Base-by-base conservation (phyloP, 2,113 vertebrate genomes). In the Monopterus albus region DNA sequence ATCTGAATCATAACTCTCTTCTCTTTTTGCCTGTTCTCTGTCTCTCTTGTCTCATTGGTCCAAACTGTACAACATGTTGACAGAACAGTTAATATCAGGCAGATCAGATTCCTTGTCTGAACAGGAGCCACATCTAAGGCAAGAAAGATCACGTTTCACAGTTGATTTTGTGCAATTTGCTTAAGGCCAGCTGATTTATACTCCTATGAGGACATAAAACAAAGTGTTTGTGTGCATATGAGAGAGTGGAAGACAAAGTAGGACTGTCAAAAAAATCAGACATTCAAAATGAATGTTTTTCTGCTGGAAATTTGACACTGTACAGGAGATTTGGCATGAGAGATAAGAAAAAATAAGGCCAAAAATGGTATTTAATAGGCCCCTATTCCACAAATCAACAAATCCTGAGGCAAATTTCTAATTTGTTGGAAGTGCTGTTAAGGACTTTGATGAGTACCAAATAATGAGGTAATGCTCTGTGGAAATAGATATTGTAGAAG, bases 61-160 rank as follows among this genome's bases (percentile, higher is more conserved):
- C 15, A 45, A 33, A 38, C 25, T 60, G 57, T 45, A 21, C 14
- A 21, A 55, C 5, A 21, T 35, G 39, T 72, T 20, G 29, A 71
- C 20, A 42, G 65, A 45, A 67, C 39, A 59, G 28, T 63, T 60
- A 65, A 81, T 62, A 45, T 53, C 45, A 49, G 74, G 53, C 21
- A 46, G 47, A 77, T 79, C 47, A 53, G 14, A 0, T 78, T 67
- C 51, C 40, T 13, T 26, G 6, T 74, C 60, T 56, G 49, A 36
- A 23, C 33, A 26, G 17, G 11, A 71, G 39, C 38, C n/a, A 35
- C 20, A 66, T 66, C 25, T 39, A 43, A 45, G 47, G 31, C n/a
- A 50, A 62, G 40, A 61, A 10, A 33, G 12, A 62, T 59, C 35
- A 17, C 4, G 71, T 79, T 45, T 64, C 18, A 15, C 2, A 1